Base-by-base conservation (phyloP, 2,797 vertebrate genomes). In the Apogon talboti region DNA sequence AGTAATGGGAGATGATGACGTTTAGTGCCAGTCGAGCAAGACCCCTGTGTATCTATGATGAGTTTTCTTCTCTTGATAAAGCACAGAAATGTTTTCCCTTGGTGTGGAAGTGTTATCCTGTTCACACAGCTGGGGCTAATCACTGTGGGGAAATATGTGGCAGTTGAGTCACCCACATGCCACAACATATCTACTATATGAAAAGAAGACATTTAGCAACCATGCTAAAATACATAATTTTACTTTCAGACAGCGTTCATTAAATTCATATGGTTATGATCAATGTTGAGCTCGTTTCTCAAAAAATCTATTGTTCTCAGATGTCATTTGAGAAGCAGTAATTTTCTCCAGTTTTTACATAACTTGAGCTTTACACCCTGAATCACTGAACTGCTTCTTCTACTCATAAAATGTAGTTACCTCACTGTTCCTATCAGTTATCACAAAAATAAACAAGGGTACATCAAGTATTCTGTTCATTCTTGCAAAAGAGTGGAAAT, bases 61-160 rank as follows among this genome's bases (percentile, higher is more conserved):
- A 68, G 41, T 82, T 88, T 74, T 65, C 41, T 74, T 65, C 41
- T 75, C 44, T 18, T 79, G 82, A 92, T 82, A 83, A 85, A 91
- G 82, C 72, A 66, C 77, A 83, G 87, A 62, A 24, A 28, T 56
- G 78, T 86, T 89, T 83, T 84, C 55, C n/a, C 65, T 65, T 6
- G 53, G 71, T 53, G 51, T 74, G 70, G 75, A 87, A 42, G 66
- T 65, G 78, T 81, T 56, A 11, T 65, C 66, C 64, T 76, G 74
- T 71, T 74, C 85, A 68, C 85, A 88, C 91, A 92, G 91, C 89
- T 91, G 90, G 78, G 73, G 41, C 53, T 56, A 86, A 85, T 91
- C 85, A 89, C 71, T 1, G 50, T 49, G 35, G 42, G 71, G 75
- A 80, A 84, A 87, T 78, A 73, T 63, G 64, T 46, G 47, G 74